Evolutionary conservation across 1,140 invertebrate species (phyloP).

Genomic region (Drosophila littoralis): DNA sequence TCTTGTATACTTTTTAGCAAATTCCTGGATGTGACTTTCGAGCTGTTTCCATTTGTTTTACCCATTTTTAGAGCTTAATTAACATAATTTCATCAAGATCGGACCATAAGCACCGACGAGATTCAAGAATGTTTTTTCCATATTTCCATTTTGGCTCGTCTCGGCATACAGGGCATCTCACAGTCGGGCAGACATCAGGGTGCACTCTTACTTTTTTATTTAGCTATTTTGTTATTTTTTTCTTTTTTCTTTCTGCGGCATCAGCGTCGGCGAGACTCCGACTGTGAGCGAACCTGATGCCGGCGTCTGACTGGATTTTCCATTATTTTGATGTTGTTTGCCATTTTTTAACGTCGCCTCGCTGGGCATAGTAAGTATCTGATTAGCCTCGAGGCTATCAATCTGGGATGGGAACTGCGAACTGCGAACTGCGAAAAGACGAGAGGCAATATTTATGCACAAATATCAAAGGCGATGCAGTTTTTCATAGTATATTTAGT

Average conservation of each 20-base stretch:
- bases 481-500: no score
- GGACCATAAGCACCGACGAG: no score
- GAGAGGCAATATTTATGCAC: neutral
- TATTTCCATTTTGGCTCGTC: no score
- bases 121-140: no score
- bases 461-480: neutral
- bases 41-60: no score
- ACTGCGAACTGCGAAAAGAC: neutral
- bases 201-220: slow-evolving; percentile 13
- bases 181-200: neutral
- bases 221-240: slow-evolving; percentile 32
- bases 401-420: neutral
- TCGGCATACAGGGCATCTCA: neutral
- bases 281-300: slow-evolving; percentile 14
- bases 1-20: no score
- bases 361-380: slow-evolving; percentile 12
- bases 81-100: no score
- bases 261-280: slow-evolving; percentile 71
- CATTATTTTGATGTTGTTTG: slow-evolving; percentile 16
- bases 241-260: slow-evolving; percentile 64
- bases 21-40: no score
- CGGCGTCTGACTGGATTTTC: slow-evolving; percentile 40
- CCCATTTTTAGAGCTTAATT: no score
- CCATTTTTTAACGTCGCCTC: slow-evolving; percentile 1
- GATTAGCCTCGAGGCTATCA: neutral